Base-by-base conservation (phyloP, 2,113 vertebrate genomes). In the Burhinus oedicnemus region DNA sequence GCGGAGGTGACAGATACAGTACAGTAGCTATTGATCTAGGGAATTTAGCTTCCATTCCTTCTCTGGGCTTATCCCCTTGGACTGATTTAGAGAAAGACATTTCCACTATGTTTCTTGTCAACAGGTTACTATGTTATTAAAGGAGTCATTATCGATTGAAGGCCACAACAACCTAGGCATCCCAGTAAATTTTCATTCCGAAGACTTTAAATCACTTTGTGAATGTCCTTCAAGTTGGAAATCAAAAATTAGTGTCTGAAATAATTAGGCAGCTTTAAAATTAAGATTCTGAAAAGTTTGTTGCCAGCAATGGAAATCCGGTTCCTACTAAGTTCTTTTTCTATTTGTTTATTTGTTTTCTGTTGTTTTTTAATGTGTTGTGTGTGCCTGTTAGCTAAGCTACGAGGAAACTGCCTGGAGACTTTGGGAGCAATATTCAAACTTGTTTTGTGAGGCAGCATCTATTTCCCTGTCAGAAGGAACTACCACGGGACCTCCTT, bases 381-480 rank as follows among this genome's bases (percentile, higher is more conserved):
- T 32, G 45, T 0, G 0, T 90, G 87, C n/a, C 75, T 45, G 30
- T 62, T 69, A 90, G 75, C 54, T 85, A 85, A 84, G 75, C 88
- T 89, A 78, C 1, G 2, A 81, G 92, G 58, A n/a, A 94, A 64
- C 76, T 81, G 92, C 83, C 93, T 87, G 23, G 95, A 96, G 94
- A 91, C 72, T 78, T 78, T 72, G 94, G 70, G 91, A 94, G 61
- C 76, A 79, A 91, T 97, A 95, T 78, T 79, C 87, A 82, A 89
- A 91, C 88, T 94, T 71, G 29, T 86, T 97, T 86, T 97, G 94
- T 91, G 92, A 95, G 88, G 42, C 60, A 81, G 88, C 80, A 97
- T 95, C 83, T 88, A 94, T 95, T 96, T 96, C 44, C 65, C n/a
- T 91, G 91, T 76, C 95, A 95, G 82, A 85, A 94, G n/a, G 20